Evolutionary conservation across 2,888 invertebrate species (phyloP), one percentile per base, ranked within the genome.

Genomic region (Onchidella celtica): DNA sequence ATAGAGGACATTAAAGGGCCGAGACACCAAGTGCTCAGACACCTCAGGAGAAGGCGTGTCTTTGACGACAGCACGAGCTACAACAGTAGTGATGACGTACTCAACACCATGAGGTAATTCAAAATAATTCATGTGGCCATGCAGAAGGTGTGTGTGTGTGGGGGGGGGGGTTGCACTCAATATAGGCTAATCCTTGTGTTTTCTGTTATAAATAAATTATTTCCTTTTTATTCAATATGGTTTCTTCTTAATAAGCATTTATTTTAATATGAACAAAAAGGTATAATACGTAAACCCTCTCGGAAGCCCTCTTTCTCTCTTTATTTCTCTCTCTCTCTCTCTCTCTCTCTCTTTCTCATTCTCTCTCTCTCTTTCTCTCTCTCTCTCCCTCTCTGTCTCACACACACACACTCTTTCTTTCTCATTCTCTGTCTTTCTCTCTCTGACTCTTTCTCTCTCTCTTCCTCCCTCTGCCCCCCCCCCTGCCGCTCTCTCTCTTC

Each of bases 51-150:
- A 21, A 32, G 21, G 29, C 36, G 40, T n/a, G 34, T 24, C 2
- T 74, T 55, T 34, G 80, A 80, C 14, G 80, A 80, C 59, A 74
- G 55, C n/a, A 74, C 80, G 6, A 80, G 80, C 40, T 79, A 79
- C 65, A 70, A 79, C 47, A 79, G 79, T 24, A 80, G 80, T 40
- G 80, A 80, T 47, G 80, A 80, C 72, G 74, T 80, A 0, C 66
- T 80, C 3, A 36, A 74, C 47, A 80, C 73, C 3, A 40, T 80
- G 59, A 80, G 80, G 80, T 80, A 38, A n/a, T 29, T n/a, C 29
- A 24, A 34, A 21, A 14, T 14, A 27, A 34, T n/a, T n/a, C n/a
- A n/a, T n/a, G n/a, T n/a, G n/a, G n/a, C n/a, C n/a, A n/a, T n/a
- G n/a, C n/a, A n/a, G n/a, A n/a, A n/a, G n/a, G n/a, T n/a, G n/a